Conservation (phyloP, 1,140 invertebrate species). For the Asobara japonica region DNA sequence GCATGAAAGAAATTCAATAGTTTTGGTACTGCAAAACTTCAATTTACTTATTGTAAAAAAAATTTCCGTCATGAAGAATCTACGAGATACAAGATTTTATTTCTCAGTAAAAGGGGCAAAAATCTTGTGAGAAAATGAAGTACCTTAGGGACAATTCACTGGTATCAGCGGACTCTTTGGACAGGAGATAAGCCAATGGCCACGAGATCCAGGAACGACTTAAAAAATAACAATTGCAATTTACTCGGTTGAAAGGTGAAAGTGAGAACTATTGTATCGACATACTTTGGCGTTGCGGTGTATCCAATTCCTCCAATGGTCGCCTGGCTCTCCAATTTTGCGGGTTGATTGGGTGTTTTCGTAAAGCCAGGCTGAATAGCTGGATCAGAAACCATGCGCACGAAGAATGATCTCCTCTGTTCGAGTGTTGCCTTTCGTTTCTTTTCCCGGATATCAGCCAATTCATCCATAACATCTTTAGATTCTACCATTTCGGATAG, state of each 20-base stretch:
- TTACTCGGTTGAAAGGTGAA: background rate
- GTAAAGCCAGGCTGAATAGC: slow-evolving; percentile 76
- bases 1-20: too few relatives aligned
- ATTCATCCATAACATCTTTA: slow-evolving; percentile 75
- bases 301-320: slow-evolving; percentile 55
- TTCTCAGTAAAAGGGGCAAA: too few relatives aligned
- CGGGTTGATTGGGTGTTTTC: slow-evolving; percentile 61
- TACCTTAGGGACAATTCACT: slow-evolving; percentile 85
- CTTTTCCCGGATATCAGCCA: slow-evolving; percentile 73
- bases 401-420: slow-evolving; percentile 93
- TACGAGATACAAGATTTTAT: background rate
- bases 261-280: background rate
- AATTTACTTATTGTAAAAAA: too few relatives aligned
- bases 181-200: slow-evolving; percentile 87
- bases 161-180: slow-evolving; percentile 72
- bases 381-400: slow-evolving; percentile 96
- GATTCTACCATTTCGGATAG: slow-evolving; percentile 82
- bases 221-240: slow-evolving; percentile 29
- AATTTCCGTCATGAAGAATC: background rate
- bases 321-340: slow-evolving; percentile 59
- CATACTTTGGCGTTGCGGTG: slow-evolving; percentile 48
- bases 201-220: slow-evolving; percentile 88
- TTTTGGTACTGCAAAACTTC: too few relatives aligned
- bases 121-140: background rate
- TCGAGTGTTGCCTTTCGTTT: slow-evolving; percentile 80